Conservation (phyloP, 2,113 vertebrate genomes). For the Cheilinus undulatus region DNA sequence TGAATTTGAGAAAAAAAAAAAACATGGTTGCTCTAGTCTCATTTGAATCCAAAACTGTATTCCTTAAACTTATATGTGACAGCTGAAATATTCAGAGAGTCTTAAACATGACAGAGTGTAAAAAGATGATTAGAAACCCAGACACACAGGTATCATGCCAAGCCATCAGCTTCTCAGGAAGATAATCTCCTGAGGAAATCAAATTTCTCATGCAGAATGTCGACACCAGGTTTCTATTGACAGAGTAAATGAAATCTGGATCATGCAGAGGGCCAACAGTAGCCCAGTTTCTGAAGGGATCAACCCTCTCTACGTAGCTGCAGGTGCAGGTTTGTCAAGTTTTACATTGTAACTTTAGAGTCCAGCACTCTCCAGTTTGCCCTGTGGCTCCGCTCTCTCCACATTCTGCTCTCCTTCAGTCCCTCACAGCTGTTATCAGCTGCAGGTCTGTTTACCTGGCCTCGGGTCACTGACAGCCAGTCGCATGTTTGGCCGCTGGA, state of each 20-base stretch:
- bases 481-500: conserved; percentile 69
- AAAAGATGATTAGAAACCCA: no score
- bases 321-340: conserved; percentile 12
- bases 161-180: neutral
- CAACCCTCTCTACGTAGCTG: neutral
- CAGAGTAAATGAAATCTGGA: neutral
- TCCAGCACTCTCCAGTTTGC: conserved; percentile 22
- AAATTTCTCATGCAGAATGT: neutral
- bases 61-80: no score
- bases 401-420: conserved; percentile 33
- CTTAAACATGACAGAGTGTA: no score
- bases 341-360: conserved; percentile 32
- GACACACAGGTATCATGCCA: neutral
- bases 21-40: no score
- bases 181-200: neutral
- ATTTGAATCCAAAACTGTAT: no score
- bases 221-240: neutral
- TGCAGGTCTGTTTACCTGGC: conserved; percentile 81
- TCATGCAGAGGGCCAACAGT: neutral
- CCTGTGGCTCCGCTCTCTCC: conserved; percentile 16
- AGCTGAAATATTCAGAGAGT: no score
- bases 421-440: conserved; percentile 67
- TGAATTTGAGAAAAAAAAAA: no score
- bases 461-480: conserved; percentile 77
- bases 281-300: neutral